phyloP scores from a whole-genome alignment of 2,797 vertebrate genomes.

The Pipistrellus kuhlii region DNA sequence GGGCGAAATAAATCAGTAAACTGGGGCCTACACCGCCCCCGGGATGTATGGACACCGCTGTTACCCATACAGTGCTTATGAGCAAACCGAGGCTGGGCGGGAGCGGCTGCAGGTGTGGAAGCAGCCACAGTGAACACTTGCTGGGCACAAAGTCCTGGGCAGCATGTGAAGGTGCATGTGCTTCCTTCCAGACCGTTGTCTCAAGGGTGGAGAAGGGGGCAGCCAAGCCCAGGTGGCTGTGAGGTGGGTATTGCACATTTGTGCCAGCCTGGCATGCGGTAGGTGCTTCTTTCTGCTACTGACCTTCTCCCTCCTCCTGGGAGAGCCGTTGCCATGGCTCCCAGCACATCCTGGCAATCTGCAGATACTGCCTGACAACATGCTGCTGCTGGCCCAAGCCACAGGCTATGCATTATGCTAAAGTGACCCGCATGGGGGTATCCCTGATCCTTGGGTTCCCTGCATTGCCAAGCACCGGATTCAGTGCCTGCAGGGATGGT shows the following conservation, averaged over 20 bases:
- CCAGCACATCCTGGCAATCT: not conserved
- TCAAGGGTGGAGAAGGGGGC: not conserved
- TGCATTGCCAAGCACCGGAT: not conserved
- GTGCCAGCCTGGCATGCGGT: fast-evolving
- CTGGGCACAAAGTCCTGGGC: fast-evolving
- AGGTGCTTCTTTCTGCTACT: too few species aligned
- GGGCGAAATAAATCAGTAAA: not conserved
- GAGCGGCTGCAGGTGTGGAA: not conserved
- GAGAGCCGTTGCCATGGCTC: not conserved
- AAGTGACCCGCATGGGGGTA: not conserved
- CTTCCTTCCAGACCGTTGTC: not conserved
- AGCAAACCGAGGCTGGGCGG: not conserved
- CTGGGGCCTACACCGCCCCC: not conserved
- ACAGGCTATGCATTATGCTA: not conserved
- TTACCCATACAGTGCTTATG: not conserved
- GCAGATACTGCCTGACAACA: not conserved
- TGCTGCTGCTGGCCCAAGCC: fast-evolving
- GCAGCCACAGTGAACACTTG: not conserved
- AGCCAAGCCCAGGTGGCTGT: not conserved
- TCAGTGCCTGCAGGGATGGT: not conserved
- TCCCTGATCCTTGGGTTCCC: not conserved
- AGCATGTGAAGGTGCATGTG: fast-evolving
- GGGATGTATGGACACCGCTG: not conserved
- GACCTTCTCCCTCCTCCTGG: not conserved
- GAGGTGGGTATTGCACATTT: not conserved